Evolutionary conservation across 1,140 invertebrate genomes (phyloP).

Genomic region (Zophobas morio): DNA sequence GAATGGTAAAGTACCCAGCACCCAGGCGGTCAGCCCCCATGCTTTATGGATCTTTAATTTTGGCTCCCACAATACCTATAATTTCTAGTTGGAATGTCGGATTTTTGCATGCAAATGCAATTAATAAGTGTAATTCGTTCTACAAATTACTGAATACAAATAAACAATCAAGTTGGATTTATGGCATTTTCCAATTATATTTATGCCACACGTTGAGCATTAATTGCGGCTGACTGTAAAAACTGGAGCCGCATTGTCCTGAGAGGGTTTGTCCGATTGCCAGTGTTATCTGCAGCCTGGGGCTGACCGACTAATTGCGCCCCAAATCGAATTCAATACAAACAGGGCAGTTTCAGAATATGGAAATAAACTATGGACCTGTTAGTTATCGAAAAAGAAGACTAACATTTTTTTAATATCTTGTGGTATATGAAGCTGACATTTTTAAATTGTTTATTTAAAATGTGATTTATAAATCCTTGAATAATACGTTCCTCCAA

Average conservation of each 20-base stretch:
- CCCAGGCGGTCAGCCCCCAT: too few relatives aligned
- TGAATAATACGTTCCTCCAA: too few relatives aligned
- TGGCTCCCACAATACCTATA: background rate
- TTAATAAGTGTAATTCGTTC: constrained; percentile 42
- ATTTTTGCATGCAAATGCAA: constrained; percentile 39
- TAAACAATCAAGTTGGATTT: constrained; percentile 45
- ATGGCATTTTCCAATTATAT: constrained; percentile 53
- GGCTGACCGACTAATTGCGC: constrained; percentile 33
- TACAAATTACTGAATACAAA: constrained; percentile 39
- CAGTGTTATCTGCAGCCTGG: constrained; percentile 20
- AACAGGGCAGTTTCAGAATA: background rate
- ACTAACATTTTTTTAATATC: too few relatives aligned
- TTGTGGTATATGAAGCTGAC: too few relatives aligned
- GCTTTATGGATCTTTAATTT: constrained; percentile 6
- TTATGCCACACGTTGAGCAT: constrained; percentile 46
- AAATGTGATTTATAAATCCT: too few relatives aligned
- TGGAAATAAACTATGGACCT: background rate
- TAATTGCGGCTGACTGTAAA: constrained; percentile 48
- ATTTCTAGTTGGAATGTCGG: background rate
- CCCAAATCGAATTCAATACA: constrained; percentile 31
- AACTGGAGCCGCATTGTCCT: constrained; percentile 25
- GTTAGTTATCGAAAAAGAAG: background rate
- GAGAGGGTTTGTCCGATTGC: constrained; percentile 34
- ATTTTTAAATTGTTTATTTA: too few relatives aligned
- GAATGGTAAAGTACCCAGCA: too few relatives aligned